Base-by-base conservation (phyloP, 2,113 vertebrate species). In the Plestiodon gilberti region DNA sequence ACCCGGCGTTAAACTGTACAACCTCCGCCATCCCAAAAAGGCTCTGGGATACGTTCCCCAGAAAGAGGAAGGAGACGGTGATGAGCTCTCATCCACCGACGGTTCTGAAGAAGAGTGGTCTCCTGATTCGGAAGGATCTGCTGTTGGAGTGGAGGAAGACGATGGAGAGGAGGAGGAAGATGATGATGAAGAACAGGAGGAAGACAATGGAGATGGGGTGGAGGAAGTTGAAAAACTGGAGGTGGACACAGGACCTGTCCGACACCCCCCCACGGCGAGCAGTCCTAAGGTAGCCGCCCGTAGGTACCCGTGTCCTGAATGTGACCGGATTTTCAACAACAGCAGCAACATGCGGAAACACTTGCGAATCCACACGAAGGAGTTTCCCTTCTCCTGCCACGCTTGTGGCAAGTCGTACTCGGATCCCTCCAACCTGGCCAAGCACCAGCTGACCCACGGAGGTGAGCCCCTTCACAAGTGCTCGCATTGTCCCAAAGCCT, bases 371-470 rank as follows among this genome's bases (percentile, higher is more conserved):
- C 81, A 83, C 48, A 59, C 3, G 14, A 22, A 69, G 69, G 81
- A 73, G 23, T 18, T 23, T 0, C 69, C 20, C 2, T 97, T 96
- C 93, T 93, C 93, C 83, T 97, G 97, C 93, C 96, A 95, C 0
- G 96, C 96, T 90, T 97, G 97, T 11, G 97, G 97, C 78, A 97
- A 97, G 93, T 96, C 96, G 91, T 97, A 96, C 59, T 96, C 96
- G 25, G 96, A 97, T 91, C 96, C 97, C 1, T 96, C 96, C 0
- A 97, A 97, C 96, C 95, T 97, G 6, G 96, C 96, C 59, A 92
- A 96, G 23, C 81, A 83, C 81, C 81, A 83, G 52, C n/a, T 9
- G 1, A 3, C 1, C 4, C 52, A 83, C 81, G 30, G 95, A 96
- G 97, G 96, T 22, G 96, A 96, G 92, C 96, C 96, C 89, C 96